Evolutionary conservation across 2,888 invertebrate genomes (phyloP).

Genomic region (Watsonalla binaria): DNA sequence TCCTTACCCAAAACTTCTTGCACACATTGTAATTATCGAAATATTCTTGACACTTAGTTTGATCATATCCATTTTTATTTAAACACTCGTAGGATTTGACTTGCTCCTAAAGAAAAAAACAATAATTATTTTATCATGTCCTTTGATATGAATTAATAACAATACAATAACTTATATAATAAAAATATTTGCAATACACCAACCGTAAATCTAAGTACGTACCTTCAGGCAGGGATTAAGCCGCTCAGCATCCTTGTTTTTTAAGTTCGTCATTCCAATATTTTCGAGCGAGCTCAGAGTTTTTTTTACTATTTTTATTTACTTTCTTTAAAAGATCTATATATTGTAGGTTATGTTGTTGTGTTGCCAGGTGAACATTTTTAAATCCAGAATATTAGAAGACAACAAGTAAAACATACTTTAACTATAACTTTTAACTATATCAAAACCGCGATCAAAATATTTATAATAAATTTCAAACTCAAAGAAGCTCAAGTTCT

Average conservation of each 20-base stretch:
- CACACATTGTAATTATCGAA: conserved; percentile 89
- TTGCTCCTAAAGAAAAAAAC: conserved; percentile 83
- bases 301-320: too few species aligned
- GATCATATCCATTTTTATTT: conserved; percentile 82
- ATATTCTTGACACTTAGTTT: conserved; percentile 80
- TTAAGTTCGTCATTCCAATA: conserved; percentile 38
- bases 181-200: not conserved
- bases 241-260: conserved; percentile 54
- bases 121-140: conserved; percentile 25
- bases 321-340: too few species aligned
- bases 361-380: too few species aligned
- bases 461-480: too few species aligned
- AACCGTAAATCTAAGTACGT: not conserved
- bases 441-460: too few species aligned
- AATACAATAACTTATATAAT: too few species aligned
- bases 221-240: conserved; percentile 67
- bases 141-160: conserved; percentile 4
- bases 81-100: conserved; percentile 85
- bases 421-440: too few species aligned
- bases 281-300: too few species aligned
- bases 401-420: too few species aligned
- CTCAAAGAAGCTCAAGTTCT: too few species aligned
- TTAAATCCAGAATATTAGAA: too few species aligned
- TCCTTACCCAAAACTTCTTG: conserved; percentile 88
- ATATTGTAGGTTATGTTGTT: too few species aligned